phyloP scores from a whole-genome alignment of 2,113 vertebrate species.

The Alectura lathami region DNA sequence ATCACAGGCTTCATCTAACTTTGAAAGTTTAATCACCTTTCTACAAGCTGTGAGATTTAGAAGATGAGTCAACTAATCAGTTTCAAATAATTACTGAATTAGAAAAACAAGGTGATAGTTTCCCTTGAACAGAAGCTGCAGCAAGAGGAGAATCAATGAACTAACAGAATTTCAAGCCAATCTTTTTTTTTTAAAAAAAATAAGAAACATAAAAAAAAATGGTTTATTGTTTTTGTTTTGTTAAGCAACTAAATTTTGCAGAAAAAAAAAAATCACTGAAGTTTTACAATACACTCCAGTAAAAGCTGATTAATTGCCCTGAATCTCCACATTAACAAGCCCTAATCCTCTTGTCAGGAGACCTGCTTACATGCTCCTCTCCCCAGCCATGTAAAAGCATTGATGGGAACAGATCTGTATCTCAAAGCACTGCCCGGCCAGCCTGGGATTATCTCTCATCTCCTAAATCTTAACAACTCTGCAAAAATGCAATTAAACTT shows the following conservation, averaged over 20 bases:
- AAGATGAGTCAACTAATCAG: conserved; percentile 41
- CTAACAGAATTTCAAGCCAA: not conserved
- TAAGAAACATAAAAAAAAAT: accelerated
- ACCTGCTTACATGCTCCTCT: conserved; percentile 32
- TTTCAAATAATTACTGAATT: conserved; percentile 62
- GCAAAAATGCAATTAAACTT: conserved; percentile 54
- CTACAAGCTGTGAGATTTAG: conserved; percentile 47
- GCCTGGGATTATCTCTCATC: conserved; percentile 45
- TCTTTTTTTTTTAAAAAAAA: not conserved
- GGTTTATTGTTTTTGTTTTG: not conserved
- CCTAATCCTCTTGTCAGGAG: conserved; percentile 60
- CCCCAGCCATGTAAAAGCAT: not conserved
- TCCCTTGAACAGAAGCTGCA: conserved; percentile 31
- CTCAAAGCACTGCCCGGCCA: conserved; percentile 39
- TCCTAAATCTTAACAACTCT: conserved; percentile 47
- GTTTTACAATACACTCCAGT: conserved; percentile 26
- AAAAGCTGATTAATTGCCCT: conserved; percentile 58
- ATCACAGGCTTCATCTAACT: conserved; percentile 20
- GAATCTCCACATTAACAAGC: conserved; percentile 45
- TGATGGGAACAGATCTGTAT: conserved; percentile 24
- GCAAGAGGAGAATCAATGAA: not conserved
- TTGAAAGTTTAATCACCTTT: conserved; percentile 60
- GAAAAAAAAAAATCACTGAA: not conserved
- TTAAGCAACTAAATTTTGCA: not conserved
- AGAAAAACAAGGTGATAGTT: conserved; percentile 30